A percentile compares a stretch with the other conserved stretches of the same genome.
Evolutionary conservation across 1,140 invertebrate genomes (phyloP).

Genomic region (Orius laevigatus): DNA sequence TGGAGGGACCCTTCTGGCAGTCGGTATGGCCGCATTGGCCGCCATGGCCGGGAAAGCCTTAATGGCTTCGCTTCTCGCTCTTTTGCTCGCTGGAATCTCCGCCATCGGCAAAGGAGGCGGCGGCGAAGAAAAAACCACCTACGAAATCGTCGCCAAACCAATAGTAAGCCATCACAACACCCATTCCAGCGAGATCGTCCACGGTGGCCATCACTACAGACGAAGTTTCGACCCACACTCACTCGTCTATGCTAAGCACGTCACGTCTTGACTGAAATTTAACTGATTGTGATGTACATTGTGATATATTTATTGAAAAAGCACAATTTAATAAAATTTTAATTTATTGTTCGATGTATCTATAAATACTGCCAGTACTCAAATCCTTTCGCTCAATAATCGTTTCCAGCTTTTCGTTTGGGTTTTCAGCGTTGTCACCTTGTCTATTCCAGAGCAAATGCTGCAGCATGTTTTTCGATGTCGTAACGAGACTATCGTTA

Average conservation of each 20-base stretch:
- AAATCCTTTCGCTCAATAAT: no score
- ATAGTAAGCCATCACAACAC: conserved; percentile 52
- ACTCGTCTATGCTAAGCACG: conserved; percentile 1
- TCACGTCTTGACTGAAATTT: conserved; percentile 1
- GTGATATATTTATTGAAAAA: no score
- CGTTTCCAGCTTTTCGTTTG: no score
- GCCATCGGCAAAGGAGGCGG: conserved; percentile 46
- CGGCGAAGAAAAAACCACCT: conserved; percentile 45
- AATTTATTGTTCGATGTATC: no score
- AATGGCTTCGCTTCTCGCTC: conserved; percentile 62
- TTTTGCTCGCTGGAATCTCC: conserved; percentile 57
- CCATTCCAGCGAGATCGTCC: conserved; percentile 47
- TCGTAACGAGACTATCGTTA: no score
- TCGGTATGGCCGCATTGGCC: conserved; percentile 57
- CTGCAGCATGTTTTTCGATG: no score
- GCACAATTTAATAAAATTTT: no score
- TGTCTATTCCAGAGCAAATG: no score
- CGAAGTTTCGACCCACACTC: conserved; percentile 17
- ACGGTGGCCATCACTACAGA: conserved; percentile 18
- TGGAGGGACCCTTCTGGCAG: conserved; percentile 46
- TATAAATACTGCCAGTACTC: no score
- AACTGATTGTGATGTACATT: no score
- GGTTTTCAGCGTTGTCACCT: no score
- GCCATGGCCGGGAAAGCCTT: conserved; percentile 66
- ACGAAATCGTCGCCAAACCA: conserved; percentile 67